Percentiles rank a stretch among this genome's conserved stretches.
phyloP scores from a whole-genome alignment of 2,797 vertebrate genomes.

The Channa striata region DNA sequence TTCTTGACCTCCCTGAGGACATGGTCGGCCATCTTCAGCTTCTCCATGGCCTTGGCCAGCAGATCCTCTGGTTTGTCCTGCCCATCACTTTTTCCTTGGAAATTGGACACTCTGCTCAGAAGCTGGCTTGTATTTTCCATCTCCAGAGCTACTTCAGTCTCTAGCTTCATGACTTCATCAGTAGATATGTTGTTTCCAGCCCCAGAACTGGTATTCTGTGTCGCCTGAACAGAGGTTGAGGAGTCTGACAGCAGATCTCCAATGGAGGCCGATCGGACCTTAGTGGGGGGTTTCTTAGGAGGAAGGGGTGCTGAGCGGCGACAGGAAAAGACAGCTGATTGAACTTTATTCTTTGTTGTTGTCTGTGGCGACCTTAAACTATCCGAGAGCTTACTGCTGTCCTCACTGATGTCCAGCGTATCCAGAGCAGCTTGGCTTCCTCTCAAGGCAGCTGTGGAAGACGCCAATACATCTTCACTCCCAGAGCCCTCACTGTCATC shows the following conservation, averaged over 20 bases:
- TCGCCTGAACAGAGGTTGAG: slow-evolving; percentile 2
- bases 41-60: slow-evolving; percentile 90
- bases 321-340: neutral
- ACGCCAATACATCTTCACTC: slow-evolving; percentile 59
- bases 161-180: slow-evolving; percentile 80
- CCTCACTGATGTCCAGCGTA: slow-evolving; percentile 63
- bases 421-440: slow-evolving; percentile 74
- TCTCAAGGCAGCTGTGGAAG: slow-evolving; percentile 63
- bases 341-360: slow-evolving; percentile 23
- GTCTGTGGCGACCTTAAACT: slow-evolving; percentile 20
- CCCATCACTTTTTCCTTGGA: slow-evolving; percentile 3
- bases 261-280: slow-evolving; percentile 77
- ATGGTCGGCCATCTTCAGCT: slow-evolving; percentile 90
- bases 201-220: slow-evolving; percentile 9
- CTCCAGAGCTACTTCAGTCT: slow-evolving; percentile 87
- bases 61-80: slow-evolving; percentile 80
- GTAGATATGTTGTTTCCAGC: neutral
- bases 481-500: slow-evolving; percentile 73
- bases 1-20: slow-evolving; percentile 90
- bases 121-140: slow-evolving; percentile 88
- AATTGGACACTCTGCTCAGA: slow-evolving; percentile 77
- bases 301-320: slow-evolving; percentile 49
- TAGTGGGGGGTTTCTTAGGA: slow-evolving; percentile 60
- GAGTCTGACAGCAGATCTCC: slow-evolving; percentile 85
- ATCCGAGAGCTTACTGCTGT: slow-evolving; percentile 44